Conservation (phyloP, 1,140 invertebrate species). For the Cydia pomonella region DNA sequence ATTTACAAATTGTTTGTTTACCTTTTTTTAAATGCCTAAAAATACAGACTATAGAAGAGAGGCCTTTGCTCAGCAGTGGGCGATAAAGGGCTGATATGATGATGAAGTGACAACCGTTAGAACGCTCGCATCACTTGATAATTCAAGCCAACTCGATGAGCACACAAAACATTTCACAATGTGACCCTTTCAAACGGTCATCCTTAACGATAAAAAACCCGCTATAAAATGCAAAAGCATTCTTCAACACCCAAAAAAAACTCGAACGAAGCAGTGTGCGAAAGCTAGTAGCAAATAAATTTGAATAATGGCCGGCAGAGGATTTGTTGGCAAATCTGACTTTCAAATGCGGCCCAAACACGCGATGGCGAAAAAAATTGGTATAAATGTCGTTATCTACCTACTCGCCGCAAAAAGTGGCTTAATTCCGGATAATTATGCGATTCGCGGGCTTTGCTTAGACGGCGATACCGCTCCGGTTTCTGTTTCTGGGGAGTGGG, state of each 20-base stretch:
- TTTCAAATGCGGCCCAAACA: conserved; percentile 33
- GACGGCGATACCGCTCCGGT: not conserved
- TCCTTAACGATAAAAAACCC: not conserved
- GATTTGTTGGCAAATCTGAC: conserved; percentile 26
- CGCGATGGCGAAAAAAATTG: conserved; percentile 31
- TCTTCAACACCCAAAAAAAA: conserved; percentile 11
- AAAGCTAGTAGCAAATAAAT: conserved; percentile 33
- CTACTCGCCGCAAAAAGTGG: conserved; percentile 3
- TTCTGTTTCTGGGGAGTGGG: too few species aligned
- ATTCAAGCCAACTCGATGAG: not conserved
- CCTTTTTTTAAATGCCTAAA: too few species aligned
- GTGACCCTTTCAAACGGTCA: not conserved
- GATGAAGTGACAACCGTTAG: too few species aligned
- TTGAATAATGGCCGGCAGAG: conserved; percentile 35
- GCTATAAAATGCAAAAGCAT: conserved; percentile 11
- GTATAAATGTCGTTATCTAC: conserved; percentile 34
- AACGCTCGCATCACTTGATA: too few species aligned
- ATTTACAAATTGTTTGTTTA: too few species aligned
- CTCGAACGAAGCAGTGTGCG: conserved; percentile 24
- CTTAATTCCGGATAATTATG: conserved; percentile 8
- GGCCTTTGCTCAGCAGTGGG: too few species aligned
- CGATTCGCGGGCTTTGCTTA: not conserved
- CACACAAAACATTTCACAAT: not conserved
- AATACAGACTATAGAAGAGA: too few species aligned
- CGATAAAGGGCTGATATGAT: too few species aligned